phyloP scores from a whole-genome alignment of 2,797 vertebrate genomes.

The Sternotherus odoratus region DNA sequence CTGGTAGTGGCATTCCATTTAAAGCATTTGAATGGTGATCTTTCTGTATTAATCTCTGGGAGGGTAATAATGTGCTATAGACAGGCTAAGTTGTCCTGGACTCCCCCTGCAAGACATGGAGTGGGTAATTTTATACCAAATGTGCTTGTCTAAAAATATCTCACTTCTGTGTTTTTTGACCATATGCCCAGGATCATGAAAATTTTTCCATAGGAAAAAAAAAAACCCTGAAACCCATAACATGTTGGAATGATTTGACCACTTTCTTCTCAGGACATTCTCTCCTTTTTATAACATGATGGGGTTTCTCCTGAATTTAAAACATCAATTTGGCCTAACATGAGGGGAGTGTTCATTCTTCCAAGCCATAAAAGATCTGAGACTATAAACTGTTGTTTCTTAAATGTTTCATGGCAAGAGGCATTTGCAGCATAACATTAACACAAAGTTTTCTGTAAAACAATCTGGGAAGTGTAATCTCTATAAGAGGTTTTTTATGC shows the following conservation, averaged over 20 bases:
- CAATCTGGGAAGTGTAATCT: conserved; percentile 74
- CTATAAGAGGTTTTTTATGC: conserved; percentile 74
- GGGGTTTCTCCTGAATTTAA: conserved; percentile 69
- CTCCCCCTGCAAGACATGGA: fast-evolving
- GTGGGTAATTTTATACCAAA: conserved; percentile 48
- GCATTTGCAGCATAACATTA: conserved; percentile 75
- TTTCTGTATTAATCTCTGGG: fast-evolving
- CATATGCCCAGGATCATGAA: conserved; percentile 72
- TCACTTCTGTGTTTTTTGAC: conserved; percentile 77
- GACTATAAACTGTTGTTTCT: conserved; percentile 74
- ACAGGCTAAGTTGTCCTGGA: conserved; percentile 17
- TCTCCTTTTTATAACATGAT: conserved; percentile 58
- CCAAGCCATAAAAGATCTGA: conserved; percentile 77
- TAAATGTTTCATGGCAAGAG: conserved; percentile 75
- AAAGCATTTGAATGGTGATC: fast-evolving
- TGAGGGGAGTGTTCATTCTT: conserved; percentile 49
- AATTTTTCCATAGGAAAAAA: conserved; percentile 64
- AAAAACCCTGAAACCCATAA: conserved; percentile 63
- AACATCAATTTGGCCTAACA: conserved; percentile 63
- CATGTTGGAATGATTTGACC: conserved; percentile 79
- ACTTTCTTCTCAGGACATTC: conserved; percentile 67
- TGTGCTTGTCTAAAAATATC: conserved; percentile 76
- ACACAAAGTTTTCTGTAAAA: conserved; percentile 77
- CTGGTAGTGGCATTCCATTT: fast-evolving
- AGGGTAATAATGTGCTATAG: not conserved